phyloP scores from a whole-genome alignment of 2,797 vertebrate genomes.

The Acrossocheilus wenchowensis region DNA sequence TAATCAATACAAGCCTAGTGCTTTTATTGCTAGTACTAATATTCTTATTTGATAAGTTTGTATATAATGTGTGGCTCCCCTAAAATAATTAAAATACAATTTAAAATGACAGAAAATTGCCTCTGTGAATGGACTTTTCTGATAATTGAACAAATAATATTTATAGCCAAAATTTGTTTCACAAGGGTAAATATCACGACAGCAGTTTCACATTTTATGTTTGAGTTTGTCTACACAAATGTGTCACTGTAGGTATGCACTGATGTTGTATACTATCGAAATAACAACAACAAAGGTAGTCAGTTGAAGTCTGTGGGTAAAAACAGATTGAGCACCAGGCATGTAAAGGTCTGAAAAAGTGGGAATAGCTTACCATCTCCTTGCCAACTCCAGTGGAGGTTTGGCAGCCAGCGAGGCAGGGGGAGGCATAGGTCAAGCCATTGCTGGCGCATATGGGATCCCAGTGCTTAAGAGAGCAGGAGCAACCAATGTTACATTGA shows the following conservation, averaged over 20 bases:
- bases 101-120: not conserved
- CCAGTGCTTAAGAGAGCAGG: conserved; percentile 88
- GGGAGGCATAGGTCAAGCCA: conserved; percentile 88
- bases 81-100: too few relatives aligned
- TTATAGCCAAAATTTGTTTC: not conserved
- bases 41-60: too few relatives aligned
- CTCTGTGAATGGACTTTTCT: not conserved
- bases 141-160: too few relatives aligned
- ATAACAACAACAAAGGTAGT: too few relatives aligned
- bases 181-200: not conserved
- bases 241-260: not conserved
- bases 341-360: not conserved
- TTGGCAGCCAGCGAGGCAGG: conserved; percentile 92
- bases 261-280: too few relatives aligned
- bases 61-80: too few relatives aligned
- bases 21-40: too few relatives aligned
- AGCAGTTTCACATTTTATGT: not conserved
- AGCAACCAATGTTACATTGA: conserved; percentile 87
- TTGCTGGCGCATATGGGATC: conserved; percentile 90
- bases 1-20: too few relatives aligned
- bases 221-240: not conserved
- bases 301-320: not conserved
- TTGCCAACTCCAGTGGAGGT: conserved; percentile 77
- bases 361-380: conserved; percentile 77
- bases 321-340: not conserved